phyloP scores from a whole-genome alignment of 2,113 vertebrate genomes.

The Prunella fulvescens region DNA sequence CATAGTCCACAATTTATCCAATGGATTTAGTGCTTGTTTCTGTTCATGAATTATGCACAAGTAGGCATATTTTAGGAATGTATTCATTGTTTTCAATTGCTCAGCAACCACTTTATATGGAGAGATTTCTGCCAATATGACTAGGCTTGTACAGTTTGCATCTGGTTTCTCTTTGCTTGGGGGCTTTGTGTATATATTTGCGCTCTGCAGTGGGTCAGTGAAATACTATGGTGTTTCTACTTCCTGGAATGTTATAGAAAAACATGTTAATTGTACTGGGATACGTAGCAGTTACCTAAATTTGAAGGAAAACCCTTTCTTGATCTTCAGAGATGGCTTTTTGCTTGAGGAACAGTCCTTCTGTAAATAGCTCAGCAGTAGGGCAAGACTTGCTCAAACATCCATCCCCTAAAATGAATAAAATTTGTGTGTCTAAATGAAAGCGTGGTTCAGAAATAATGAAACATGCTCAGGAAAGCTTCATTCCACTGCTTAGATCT shows the following conservation, averaged over 20 bases:
- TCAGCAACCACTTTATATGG: slow-evolving; percentile 12
- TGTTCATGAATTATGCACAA: slow-evolving; percentile 61
- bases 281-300: neutral
- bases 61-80: slow-evolving; percentile 45
- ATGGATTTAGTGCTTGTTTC: slow-evolving; percentile 63
- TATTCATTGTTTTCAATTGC: slow-evolving; percentile 44
- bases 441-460: neutral
- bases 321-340: neutral
- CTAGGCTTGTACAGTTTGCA: neutral
- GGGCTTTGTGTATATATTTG: neutral
- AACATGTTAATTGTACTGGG: neutral
- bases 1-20: slow-evolving; percentile 60
- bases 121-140: neutral
- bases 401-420: neutral
- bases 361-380: neutral
- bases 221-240: neutral
- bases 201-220: neutral
- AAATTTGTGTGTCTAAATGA: neutral
- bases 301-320: neutral
- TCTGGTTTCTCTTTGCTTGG: neutral
- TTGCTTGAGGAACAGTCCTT: neutral
- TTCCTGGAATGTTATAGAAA: neutral
- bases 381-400: neutral
- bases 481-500: neutral
- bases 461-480: neutral